Percentiles rank a stretch among this genome's conserved stretches.
phyloP scores from a whole-genome alignment of 2,113 vertebrate species.

The Rhea pennata region DNA sequence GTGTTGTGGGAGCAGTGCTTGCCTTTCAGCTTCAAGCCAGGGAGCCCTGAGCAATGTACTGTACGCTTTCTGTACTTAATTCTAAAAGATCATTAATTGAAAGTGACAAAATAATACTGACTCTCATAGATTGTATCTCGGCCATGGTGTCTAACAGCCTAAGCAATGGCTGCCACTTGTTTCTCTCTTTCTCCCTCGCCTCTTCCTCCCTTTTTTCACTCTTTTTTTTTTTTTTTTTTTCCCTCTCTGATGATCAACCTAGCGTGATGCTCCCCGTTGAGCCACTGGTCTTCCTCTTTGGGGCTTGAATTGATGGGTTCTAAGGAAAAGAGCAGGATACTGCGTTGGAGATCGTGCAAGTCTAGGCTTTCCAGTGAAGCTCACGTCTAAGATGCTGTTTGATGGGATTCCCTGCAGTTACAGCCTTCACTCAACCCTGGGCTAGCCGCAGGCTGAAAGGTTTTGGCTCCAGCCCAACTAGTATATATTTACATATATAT shows the following conservation, averaged over 20 bases:
- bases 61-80: not conserved
- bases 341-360: not conserved
- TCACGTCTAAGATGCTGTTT: not conserved
- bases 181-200: not conserved
- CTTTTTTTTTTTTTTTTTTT: not conserved
- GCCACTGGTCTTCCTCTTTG: not conserved
- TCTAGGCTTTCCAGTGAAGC: not conserved
- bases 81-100: not conserved
- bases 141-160: not conserved
- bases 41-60: accelerated
- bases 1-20: accelerated
- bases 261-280: not conserved
- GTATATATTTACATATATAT: not conserved
- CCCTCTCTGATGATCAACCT: not conserved
- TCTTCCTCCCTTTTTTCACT: not conserved
- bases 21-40: not conserved
- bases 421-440: accelerated
- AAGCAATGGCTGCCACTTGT: not conserved
- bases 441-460: not conserved
- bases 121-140: not conserved
- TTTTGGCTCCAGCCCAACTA: not conserved
- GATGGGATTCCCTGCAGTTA: not conserved
- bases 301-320: not conserved
- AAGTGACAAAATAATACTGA: not conserved
- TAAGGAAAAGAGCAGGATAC: not conserved